A percentile compares a stretch with the other conserved stretches of the same genome.
Conservation (phyloP, 2,888 invertebrate genomes). For the Cistogaster globosa region DNA sequence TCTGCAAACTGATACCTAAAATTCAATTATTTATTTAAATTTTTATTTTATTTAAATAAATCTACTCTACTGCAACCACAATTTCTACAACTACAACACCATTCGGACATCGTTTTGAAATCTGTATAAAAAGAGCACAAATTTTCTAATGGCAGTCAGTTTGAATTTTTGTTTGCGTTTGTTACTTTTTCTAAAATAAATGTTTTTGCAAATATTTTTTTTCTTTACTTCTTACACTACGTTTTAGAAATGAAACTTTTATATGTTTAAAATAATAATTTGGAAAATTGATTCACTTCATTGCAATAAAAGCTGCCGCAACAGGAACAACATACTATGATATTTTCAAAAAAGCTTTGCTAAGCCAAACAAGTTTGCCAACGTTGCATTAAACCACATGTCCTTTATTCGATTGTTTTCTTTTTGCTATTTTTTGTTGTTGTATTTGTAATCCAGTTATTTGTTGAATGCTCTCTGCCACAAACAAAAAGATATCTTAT, state of each 20-base stretch:
- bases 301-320: constrained; percentile 18
- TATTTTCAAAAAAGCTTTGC: not conserved
- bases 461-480: constrained; percentile 44
- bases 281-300: constrained; percentile 49
- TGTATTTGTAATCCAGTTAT: constrained; percentile 15
- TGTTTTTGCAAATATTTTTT: not conserved
- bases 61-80: constrained; percentile 29
- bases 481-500: constrained; percentile 38
- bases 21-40: constrained; percentile 15
- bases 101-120: constrained; percentile 10
- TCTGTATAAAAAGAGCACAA: constrained; percentile 34
- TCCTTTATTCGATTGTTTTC: constrained; percentile 53
- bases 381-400: constrained; percentile 41
- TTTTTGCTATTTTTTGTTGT: not conserved
- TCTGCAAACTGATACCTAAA: constrained; percentile 14
- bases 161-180: not conserved
- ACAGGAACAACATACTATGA: not conserved
- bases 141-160: constrained; percentile 14
- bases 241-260: not conserved
- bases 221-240: not conserved
- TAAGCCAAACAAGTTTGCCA: constrained; percentile 42
- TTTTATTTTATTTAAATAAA: constrained; percentile 4
- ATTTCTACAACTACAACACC: constrained; percentile 5
- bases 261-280: constrained; percentile 47
- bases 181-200: not conserved